Conservation (phyloP, 2,113 vertebrate genomes). For the Xyrauchen texanus region DNA sequence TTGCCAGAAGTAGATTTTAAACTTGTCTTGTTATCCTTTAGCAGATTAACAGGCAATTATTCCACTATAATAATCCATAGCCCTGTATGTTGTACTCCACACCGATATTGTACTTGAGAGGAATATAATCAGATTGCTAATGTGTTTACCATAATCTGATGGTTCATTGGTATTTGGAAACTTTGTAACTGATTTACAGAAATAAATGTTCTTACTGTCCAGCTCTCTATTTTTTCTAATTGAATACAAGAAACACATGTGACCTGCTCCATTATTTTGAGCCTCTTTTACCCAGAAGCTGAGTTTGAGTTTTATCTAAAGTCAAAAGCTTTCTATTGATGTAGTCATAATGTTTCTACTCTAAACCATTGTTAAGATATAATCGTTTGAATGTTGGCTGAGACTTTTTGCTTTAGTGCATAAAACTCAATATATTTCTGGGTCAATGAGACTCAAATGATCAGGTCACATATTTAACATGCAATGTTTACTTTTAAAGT, state of each 20-base stretch:
- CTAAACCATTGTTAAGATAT: too few species aligned
- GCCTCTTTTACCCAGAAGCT: too few species aligned
- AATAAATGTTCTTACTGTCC: constrained; percentile 82
- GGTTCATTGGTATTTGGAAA: constrained; percentile 74
- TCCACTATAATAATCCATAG: constrained; percentile 59
- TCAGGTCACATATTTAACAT: neutral
- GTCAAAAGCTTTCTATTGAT: too few species aligned
- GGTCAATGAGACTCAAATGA: too few species aligned
- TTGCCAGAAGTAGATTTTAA: constrained; percentile 39
- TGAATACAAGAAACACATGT: neutral
- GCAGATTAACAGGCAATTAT: constrained; percentile 59
- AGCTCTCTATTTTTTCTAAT: constrained; percentile 46
- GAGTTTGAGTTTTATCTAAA: too few species aligned
- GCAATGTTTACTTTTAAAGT: neutral
- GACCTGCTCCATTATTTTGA: too few species aligned
- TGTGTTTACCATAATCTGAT: constrained; percentile 70
- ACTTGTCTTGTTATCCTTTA: constrained; percentile 48
- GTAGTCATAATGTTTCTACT: too few species aligned
- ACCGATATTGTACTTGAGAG: constrained; percentile 49
- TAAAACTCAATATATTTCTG: too few species aligned
- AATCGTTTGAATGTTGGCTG: too few species aligned
- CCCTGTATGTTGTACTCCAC: constrained; percentile 60
- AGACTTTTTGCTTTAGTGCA: too few species aligned
- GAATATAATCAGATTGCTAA: constrained; percentile 63
- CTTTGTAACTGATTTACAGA: constrained; percentile 81